Base-by-base conservation (phyloP, 2,797 vertebrate genomes). In the Psittacula derbiana region DNA sequence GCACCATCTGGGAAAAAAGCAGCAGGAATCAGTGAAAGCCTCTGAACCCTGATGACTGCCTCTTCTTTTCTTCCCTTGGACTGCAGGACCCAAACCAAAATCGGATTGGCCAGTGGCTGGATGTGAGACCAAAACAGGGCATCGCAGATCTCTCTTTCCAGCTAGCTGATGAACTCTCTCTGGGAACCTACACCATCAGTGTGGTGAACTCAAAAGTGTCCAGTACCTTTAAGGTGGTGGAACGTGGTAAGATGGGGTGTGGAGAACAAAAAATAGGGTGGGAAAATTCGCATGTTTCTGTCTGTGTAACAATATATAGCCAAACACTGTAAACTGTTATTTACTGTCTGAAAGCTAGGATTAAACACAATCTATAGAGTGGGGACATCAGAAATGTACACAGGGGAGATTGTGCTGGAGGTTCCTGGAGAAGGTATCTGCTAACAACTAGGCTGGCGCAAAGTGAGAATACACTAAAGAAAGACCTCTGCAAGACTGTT, bases 91-190 rank as follows among this genome's bases (percentile, higher is more conserved):
- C 97, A 3, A 93, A 97, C 11, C 93, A 76, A 84, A 97, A 95
- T 67, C 75, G 95, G 49, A 88, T 97, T 85, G 94, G 90, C 33
- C 97, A 95, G 64, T 98, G 97, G 97, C 88, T 97, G 88, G 95
- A 97, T 24, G 95, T 98, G 93, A 93, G 67, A 47, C 91, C 97
- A 7, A 82, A 87, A 49, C 96, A 97, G n/a, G 97, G 96, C 91
- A 96, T 97, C 33, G 96, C 88, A 76, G 97, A 97, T 4, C 87
- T 98, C 5, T 97, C 96, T 30, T 97, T 98, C 73, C 97, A 96
- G 6, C 73, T 97, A 72, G 97, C 97, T 36, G 49, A 65, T 7
- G 94, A 97, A 53, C 80, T 96, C 24, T 81, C 27, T 2, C 67
- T 97, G 90, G 97, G 97, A 14, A 97, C 85, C 71, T 98, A 97